A percentile compares a stretch with the other conserved stretches of the same genome.
Evolutionary conservation across 2,113 vertebrate genomes (phyloP).

Genomic region (Galbula dea): DNA sequence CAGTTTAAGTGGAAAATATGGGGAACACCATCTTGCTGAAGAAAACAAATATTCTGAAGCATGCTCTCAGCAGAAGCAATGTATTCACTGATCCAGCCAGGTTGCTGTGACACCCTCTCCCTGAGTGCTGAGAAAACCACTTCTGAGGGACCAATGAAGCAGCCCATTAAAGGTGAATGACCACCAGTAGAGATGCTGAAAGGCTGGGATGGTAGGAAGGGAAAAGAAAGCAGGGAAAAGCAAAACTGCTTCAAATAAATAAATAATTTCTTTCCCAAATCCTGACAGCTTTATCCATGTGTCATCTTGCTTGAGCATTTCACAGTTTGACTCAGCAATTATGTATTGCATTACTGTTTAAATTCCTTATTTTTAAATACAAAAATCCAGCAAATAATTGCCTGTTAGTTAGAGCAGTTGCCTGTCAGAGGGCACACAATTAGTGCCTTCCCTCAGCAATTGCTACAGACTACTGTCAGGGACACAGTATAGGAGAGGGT

Average conservation of each 20-base stretch:
- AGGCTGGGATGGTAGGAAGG: not conserved
- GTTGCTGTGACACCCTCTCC: not conserved
- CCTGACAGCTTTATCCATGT: not conserved
- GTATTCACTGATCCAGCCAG: not conserved
- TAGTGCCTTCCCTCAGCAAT: conserved; percentile 4
- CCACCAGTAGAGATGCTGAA: fast-evolving
- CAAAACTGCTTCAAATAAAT: not conserved
- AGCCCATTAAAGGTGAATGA: not conserved
- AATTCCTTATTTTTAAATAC: not conserved
- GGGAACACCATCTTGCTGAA: not conserved
- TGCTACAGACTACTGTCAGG: conserved; percentile 2
- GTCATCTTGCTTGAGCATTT: not conserved
- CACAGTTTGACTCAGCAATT: not conserved
- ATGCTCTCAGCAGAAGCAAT: not conserved
- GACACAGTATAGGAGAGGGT: not conserved
- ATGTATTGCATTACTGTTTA: not conserved
- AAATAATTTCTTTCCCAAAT: not conserved
- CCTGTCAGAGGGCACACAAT: not conserved
- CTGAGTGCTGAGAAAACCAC: not conserved
- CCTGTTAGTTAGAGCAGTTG: not conserved
- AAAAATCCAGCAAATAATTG: not conserved
- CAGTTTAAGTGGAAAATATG: not conserved
- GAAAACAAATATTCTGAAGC: not conserved
- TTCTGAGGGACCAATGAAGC: not conserved
- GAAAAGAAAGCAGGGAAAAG: not conserved